Base-by-base conservation (phyloP, 2,797 vertebrate genomes). In the Tamandua tetradactyla region DNA sequence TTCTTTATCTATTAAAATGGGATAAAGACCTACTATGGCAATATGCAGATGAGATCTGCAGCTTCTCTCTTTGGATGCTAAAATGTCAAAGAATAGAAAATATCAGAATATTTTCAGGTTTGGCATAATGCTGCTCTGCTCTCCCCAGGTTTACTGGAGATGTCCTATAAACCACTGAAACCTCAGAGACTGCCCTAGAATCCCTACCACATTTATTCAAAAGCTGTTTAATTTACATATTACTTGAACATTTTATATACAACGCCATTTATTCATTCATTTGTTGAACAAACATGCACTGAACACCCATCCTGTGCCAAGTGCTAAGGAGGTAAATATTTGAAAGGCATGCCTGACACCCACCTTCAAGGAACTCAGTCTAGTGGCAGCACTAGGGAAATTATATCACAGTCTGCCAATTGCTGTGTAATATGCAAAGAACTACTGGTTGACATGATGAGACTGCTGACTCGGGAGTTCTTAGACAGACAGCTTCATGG, bases 111-210 rank as follows among this genome's bases (percentile, higher is more conserved):
- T 59, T 93, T 87, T 71, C 79, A 92, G 78, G 25, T 11, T 13
- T 30, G n/a, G 95, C 94, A 87, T 68, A 86, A 57, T 2, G 87
- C n/a, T n/a, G n/a, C n/a, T n/a, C 89, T 94, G 96, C 97, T 97
- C 97, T 93, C 97, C 89, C 69, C 94, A 96, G 97, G 82, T 61
- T 79, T 49, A 42, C 69, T 8, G 6, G 5, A 90, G 74, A 7
- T 49, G 25, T 44, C 14, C 18, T 14, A 23, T 14, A 69, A 44
- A 18, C n/a, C 49, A 40, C 44, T 23, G 18, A 20, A 52, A 35
- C 40, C 49, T 25, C 44, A 2, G 64, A 15, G 14, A 59, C 13
- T n/a, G n/a, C n/a, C 44, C 7, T n/a, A n/a, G 49, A 10, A 35
- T 42, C 44, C 55, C 44, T 49, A 52, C 52, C 7, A 40, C 30